A percentile compares a stretch with the other conserved stretches of the same genome.
Conservation (phyloP, 30 jellyfish, hydroid and myxozoan genomes). For the Chrysaora quinquecirrha region DNA sequence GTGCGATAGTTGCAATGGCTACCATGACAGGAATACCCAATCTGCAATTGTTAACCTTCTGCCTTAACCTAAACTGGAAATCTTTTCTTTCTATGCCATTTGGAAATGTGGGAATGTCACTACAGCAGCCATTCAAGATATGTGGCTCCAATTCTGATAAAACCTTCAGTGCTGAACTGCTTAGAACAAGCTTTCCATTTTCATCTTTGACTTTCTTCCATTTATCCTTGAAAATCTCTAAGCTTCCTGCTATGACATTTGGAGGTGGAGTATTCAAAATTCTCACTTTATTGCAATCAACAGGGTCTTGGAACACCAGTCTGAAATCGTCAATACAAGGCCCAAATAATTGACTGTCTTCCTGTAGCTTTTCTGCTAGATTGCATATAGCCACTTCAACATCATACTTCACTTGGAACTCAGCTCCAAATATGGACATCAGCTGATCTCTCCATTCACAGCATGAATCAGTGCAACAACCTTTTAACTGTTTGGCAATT, state of each 20-base stretch:
- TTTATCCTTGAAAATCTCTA: slow-evolving; percentile 72
- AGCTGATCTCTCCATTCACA: slow-evolving; percentile 87
- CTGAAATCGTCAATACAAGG: slow-evolving; percentile 81
- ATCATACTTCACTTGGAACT: slow-evolving; percentile 82
- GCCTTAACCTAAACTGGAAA: slow-evolving; percentile 72
- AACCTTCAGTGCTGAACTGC: slow-evolving; percentile 59
- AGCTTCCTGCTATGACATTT: slow-evolving; percentile 53
- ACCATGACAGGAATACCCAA: slow-evolving; percentile 88
- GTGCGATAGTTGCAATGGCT: slow-evolving; percentile 88
- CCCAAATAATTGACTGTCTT: slow-evolving; percentile 61
- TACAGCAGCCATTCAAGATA: slow-evolving; percentile 78
- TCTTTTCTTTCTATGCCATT: slow-evolving; percentile 76
- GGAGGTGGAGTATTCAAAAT: slow-evolving; percentile 82
- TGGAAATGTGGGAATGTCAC: slow-evolving; percentile 89
- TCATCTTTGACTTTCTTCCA: slow-evolving; percentile 90
- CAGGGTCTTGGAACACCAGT: slow-evolving; percentile 87
- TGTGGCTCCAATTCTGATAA: slow-evolving; percentile 85
- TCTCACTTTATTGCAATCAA: slow-evolving; percentile 73
- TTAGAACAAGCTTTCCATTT: slow-evolving; percentile 68
- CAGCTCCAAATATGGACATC: slow-evolving; percentile 73
- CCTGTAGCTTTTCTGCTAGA: slow-evolving; percentile 65
- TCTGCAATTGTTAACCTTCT: slow-evolving; percentile 86
- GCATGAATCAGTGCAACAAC: slow-evolving; percentile 85
- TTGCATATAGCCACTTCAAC: slow-evolving; percentile 51
- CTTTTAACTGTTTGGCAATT: slow-evolving; percentile 71